Evolutionary conservation across 2,797 vertebrate species (phyloP).

Genomic region (Sebastes taczanowskii): DNA sequence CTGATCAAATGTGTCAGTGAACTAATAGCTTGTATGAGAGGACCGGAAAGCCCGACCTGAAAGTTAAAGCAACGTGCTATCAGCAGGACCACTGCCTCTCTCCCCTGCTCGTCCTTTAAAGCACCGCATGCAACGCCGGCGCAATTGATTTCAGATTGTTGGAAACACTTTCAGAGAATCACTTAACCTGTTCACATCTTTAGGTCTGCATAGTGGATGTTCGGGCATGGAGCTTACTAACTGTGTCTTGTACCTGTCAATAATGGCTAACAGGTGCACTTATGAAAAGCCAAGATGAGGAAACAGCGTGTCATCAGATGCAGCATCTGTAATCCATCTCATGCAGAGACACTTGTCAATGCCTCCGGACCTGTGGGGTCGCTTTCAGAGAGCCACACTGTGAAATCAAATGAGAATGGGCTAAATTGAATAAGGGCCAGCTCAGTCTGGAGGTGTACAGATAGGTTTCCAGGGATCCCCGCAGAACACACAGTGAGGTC

Average conservation of each 20-base stretch:
- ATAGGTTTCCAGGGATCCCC: conserved; percentile 50
- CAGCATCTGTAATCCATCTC: conserved; percentile 53
- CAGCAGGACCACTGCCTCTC: conserved; percentile 7
- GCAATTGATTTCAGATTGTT: conserved; percentile 51
- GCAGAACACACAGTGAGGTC: conserved; percentile 42
- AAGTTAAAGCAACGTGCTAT: conserved; percentile 5
- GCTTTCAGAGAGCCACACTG: conserved; percentile 50
- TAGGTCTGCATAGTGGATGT: conserved; percentile 21
- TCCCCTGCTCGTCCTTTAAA: conserved; percentile 13
- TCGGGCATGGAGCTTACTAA: background rate
- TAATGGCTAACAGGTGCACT: conserved; percentile 54
- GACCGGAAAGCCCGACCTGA: conserved; percentile 10
- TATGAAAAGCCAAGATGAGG: conserved; percentile 42
- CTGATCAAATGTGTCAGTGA: conserved; percentile 36
- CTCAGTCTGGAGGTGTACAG: conserved; percentile 35
- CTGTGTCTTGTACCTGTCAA: conserved; percentile 31
- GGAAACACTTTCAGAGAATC: conserved; percentile 36
- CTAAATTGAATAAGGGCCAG: conserved; percentile 57
- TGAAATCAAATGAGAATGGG: conserved; percentile 59
- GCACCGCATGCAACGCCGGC: conserved; percentile 13
- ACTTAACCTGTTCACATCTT: conserved; percentile 39
- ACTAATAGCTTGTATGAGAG: conserved; percentile 34
- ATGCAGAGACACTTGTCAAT: conserved; percentile 51
- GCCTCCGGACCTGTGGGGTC: conserved; percentile 32
- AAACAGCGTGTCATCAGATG: conserved; percentile 22